Evolutionary conservation across 2,113 vertebrate genomes (phyloP), one percentile per base, ranked within the genome.

Genomic region (Pogonocichla stellata): DNA sequence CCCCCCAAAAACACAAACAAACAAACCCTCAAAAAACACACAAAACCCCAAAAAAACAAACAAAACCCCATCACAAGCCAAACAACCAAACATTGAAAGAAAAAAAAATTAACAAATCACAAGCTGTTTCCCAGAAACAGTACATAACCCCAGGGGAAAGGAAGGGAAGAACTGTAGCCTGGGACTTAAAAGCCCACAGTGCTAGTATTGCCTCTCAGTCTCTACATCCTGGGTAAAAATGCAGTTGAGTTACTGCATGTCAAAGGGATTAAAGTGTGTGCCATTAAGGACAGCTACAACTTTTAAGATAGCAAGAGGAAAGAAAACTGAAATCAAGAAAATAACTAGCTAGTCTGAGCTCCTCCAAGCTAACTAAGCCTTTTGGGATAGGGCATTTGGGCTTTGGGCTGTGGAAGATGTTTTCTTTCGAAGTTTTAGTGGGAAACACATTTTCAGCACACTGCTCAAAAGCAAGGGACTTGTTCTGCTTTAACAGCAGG

Each of bases 101-200:
- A 19, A 17, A 4, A 24, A 19, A 7, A 36, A 33, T 45, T 45
- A 70, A 38, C 3, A 40, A 26, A 18, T 8, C 0, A 1, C 5
- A 45, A 61, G 53, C 4, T n/a, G 12, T 70, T 66, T 75, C 18
- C 9, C 36, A 65, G 33, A 6, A 56, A 31, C 11, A 38, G 23
- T 14, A 34, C 6, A 29, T 60, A 71, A n/a, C 8, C 42, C 23
- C 8, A 6, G 38, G 13, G 17, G 19, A 54, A 67, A 26, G 11
- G 23, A n/a, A 11, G 8, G 9, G 29, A 69, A 65, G 29, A 62
- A 43, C 9, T 48, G 2, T 7, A 58, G 22, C 12, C 28, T 40
- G 12, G 11, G 25, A 65, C 7, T 47, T 29, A 16, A 56, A 80
- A 43, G 42, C 3, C 24, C 43, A 25, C 1, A 0, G 31, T 23